phyloP scores from a whole-genome alignment of 2,888 invertebrate species.

The Nephrotoma appendiculata region DNA sequence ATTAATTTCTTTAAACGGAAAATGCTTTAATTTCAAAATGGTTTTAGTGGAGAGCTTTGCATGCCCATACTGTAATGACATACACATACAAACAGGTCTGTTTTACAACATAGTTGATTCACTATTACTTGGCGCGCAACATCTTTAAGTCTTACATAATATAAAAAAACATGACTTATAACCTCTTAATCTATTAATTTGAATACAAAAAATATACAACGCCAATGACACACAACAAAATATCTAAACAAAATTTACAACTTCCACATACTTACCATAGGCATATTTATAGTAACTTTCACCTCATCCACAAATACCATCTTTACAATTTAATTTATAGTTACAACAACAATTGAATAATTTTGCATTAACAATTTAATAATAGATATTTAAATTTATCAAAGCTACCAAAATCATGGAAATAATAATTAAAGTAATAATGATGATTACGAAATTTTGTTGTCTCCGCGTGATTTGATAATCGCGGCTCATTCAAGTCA shows the following conservation, averaged over 20 bases:
- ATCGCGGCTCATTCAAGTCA: not conserved
- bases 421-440: not conserved
- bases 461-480: not conserved
- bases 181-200: not conserved
- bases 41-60: too few species aligned
- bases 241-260: not conserved
- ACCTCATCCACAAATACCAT: not conserved
- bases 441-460: not conserved
- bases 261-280: not conserved
- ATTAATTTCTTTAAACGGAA: too few species aligned
- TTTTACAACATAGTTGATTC: too few species aligned
- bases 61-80: too few species aligned
- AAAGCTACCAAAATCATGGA: not conserved
- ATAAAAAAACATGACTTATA: not conserved
- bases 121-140: not conserved
- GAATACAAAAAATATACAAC: not conserved
- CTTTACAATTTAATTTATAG: not conserved
- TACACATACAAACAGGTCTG: too few species aligned
- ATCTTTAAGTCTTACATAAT: not conserved
- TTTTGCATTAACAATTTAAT: not conserved
- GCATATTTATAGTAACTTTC: not conserved
- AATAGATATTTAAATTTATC: not conserved
- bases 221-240: not conserved
- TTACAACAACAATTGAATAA: not conserved
- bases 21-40: too few species aligned